Evolutionary conservation across 2,888 invertebrate species (phyloP), one percentile per base, ranked within the genome.

Genomic region (Hemithea aestivaria): DNA sequence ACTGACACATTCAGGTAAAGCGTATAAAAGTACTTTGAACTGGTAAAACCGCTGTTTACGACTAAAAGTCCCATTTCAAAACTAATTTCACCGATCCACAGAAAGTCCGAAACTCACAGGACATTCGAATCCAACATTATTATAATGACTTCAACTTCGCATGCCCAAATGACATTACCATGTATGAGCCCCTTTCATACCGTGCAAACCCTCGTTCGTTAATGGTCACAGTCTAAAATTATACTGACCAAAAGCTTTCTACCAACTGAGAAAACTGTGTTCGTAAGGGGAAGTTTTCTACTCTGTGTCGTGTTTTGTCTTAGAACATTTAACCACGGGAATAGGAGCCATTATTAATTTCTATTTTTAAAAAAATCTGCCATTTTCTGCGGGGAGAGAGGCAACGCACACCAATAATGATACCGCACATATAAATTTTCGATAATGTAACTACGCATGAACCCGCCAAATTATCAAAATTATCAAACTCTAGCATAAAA

Each of bases 141-240:
- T 62, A 72, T 73, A 69, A 74, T 73, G 63, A 59, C 62, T 52
- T 53, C 48, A 73, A 74, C 72, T 73, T 72, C 49, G 53, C 52
- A 45, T 56, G 52, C 67, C 58, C 51, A 65, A 67, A 60, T 53
- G 51, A 62, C 56, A 57, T 60, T 61, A 70, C 60, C 60, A 54
- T 56, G 53, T 54, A 47, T 56, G 56, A 54, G 50, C 40, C 50
- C 20, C 54, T 61, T 68, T 45, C 62, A 62, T 36, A 45, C 23
- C 47, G 56, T 25, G 42, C 7, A 33, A 30, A 42, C 46, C 37
- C 20, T 22, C 16, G 6, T 16, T 8, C 11, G 25, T n/a, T 10
- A 23, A 23, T 10, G 9, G 6, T 27, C 33, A 37, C 29, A 36
- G 25, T 8, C 27, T 27, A 27, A 27, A 10, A 1, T 10, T 2